phyloP scores from a whole-genome alignment of 2,797 vertebrate genomes.

The Molothrus aeneus region DNA sequence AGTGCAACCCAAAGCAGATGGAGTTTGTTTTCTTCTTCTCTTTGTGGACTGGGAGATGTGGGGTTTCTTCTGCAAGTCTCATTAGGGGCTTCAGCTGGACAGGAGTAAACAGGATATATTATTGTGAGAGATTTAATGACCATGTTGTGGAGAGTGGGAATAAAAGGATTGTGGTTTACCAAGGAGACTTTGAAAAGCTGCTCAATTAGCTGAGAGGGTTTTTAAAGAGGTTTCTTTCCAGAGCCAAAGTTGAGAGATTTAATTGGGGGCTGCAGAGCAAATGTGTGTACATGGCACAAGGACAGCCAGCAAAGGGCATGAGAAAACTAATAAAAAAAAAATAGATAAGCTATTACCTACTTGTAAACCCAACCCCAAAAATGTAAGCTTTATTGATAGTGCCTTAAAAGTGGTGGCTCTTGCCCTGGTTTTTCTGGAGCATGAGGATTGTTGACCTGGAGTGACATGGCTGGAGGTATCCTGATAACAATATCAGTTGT shows the following conservation, averaged over 20 bases:
- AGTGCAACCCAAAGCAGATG: accelerated
- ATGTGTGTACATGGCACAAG: background rate
- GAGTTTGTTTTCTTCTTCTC: background rate
- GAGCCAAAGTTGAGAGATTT: background rate
- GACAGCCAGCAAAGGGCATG: background rate
- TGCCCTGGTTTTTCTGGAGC: background rate
- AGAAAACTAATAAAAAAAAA: background rate
- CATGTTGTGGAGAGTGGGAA: background rate
- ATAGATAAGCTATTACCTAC: background rate
- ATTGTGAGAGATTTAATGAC: background rate
- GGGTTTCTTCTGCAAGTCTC: constrained; percentile 10
- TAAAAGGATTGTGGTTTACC: background rate
- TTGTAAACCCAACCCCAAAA: background rate
- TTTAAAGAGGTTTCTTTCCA: background rate
- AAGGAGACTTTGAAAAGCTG: background rate
- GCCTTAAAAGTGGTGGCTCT: background rate
- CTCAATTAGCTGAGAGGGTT: background rate
- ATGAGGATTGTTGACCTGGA: background rate
- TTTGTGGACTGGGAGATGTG: background rate
- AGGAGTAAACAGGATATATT: background rate
- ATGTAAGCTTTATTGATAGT: background rate
- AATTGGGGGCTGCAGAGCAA: background rate
- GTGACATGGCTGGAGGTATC: accelerated
- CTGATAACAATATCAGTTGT: background rate
- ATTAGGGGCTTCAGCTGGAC: constrained; percentile 20